These are phyloP conservation scores for Choristoneura rosaceana DNA, from an alignment of 2,888 invertebrate genomes.

Conservation along the genomic window DNA sequence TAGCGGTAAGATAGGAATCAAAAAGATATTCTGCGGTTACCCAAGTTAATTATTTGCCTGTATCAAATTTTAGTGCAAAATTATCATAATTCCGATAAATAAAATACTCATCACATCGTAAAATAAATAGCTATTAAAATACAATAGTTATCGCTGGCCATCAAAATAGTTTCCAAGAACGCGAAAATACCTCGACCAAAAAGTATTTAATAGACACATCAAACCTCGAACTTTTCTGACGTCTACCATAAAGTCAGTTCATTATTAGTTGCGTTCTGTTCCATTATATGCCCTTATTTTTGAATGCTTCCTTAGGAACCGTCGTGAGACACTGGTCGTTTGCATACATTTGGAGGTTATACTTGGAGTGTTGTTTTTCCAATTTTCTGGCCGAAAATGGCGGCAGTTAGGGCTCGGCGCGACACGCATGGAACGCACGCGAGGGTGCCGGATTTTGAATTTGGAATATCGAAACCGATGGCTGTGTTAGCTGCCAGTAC, in stretches of 20 bases:
- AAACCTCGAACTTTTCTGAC: constrained; percentile 59
- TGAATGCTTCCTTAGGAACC: constrained; percentile 59
- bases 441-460: constrained; percentile 42
- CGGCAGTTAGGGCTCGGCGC: constrained; percentile 40
- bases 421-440: constrained; percentile 41
- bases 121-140: constrained; percentile 31
- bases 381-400: constrained; percentile 42
- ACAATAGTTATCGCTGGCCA: constrained; percentile 47
- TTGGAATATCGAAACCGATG: constrained; percentile 24
- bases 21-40: background rate
- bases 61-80: constrained; percentile 10
- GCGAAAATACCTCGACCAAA: constrained; percentile 52
- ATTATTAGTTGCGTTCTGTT: constrained; percentile 56
- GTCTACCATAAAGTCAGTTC: constrained; percentile 61
- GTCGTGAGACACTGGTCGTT: constrained; percentile 53
- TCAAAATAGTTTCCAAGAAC: constrained; percentile 51
- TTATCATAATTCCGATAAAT: constrained; percentile 28
- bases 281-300: constrained; percentile 61
- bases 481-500: constrained; percentile 25
- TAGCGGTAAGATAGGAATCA: background rate
- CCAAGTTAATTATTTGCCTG: constrained; percentile 18
- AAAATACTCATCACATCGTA: constrained; percentile 37
- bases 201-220: constrained; percentile 73
- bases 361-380: constrained; percentile 42
- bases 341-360: constrained; percentile 63